Conservation (phyloP, 2,797 vertebrate species). For the Sebastolobus altivelis region DNA sequence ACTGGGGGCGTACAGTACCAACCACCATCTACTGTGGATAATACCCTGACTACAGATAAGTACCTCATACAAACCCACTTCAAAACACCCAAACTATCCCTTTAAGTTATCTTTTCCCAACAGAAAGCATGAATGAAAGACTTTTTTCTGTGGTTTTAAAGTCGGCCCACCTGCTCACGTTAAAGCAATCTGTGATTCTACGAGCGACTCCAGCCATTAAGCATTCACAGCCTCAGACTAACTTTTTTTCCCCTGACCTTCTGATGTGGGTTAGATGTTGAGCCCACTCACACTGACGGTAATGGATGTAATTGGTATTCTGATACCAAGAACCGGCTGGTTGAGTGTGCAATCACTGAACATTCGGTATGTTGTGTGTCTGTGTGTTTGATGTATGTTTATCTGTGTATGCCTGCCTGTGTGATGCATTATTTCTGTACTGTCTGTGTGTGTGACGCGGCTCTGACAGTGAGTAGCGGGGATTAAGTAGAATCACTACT, state of each 20-base stretch:
- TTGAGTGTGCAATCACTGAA: conserved; percentile 48
- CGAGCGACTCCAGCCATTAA: conserved; percentile 6
- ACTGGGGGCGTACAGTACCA: too few relatives aligned
- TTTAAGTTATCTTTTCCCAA: too few relatives aligned
- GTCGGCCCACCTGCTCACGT: conserved; percentile 32
- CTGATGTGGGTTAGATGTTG: conserved; percentile 38
- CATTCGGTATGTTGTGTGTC: conserved; percentile 25
- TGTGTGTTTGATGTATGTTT: conserved; percentile 61
- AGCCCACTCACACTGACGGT: conserved; percentile 44
- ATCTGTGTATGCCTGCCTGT: conserved; percentile 37
- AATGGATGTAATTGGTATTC: conserved; percentile 63
- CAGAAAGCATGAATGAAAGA: conserved; percentile 31
- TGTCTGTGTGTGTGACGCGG: conserved; percentile 50
- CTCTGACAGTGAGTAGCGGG: conserved; percentile 70
- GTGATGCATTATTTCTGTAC: conserved; percentile 64
- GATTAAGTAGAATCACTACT: conserved; percentile 80
- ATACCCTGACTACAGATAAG: too few relatives aligned
- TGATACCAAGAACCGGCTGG: conserved; percentile 48
- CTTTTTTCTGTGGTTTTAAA: conserved; percentile 16
- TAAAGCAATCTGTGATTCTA: conserved; percentile 38
- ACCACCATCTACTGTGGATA: too few relatives aligned
- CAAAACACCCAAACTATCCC: too few relatives aligned
- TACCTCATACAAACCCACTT: too few relatives aligned
- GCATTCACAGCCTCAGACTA: conserved; percentile 20
- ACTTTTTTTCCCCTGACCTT: conserved; percentile 14